Evolutionary conservation across 2,797 vertebrate species (phyloP).

Genomic region (Erpetoichthys calabaricus): DNA sequence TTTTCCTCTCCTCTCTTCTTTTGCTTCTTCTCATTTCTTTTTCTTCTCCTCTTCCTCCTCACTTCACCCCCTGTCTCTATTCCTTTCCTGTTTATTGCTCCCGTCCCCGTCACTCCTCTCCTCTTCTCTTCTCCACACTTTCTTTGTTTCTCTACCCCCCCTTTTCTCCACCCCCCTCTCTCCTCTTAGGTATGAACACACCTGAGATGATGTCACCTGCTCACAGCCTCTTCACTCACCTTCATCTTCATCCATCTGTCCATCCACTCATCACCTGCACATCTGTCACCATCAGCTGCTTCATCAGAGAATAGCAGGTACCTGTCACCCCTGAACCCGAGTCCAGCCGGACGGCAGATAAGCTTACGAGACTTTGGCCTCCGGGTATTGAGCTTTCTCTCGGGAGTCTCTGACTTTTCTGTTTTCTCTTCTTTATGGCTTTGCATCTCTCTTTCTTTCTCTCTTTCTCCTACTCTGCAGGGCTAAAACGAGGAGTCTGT

Average conservation of each 20-base stretch:
- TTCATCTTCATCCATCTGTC: slow-evolving; percentile 33
- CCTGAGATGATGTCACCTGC: not conserved
- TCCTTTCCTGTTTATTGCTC: not conserved
- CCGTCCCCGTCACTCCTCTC: slow-evolving; percentile 23
- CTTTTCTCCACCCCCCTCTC: not conserved
- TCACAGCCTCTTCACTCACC: slow-evolving; percentile 34
- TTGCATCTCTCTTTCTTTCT: not conserved
- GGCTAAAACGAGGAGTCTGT: slow-evolving; percentile 77
- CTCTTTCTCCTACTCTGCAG: slow-evolving; percentile 29
- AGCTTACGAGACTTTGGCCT: no score
- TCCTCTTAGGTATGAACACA: slow-evolving; percentile 17
- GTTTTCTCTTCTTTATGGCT: no score
- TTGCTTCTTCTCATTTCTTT: not conserved
- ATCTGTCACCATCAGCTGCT: slow-evolving; percentile 25
- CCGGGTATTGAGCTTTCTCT: no score
- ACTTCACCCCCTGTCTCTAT: not conserved
- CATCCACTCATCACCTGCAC: slow-evolving; percentile 38
- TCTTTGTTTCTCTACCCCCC: no score
- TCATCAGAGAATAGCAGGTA: no score
- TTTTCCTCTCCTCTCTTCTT: not conserved
- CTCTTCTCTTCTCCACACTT: slow-evolving; percentile 43
- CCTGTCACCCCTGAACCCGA: no score
- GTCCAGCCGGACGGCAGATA: no score
- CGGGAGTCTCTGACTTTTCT: not conserved
- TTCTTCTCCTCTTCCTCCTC: not conserved